phyloP scores from a whole-genome alignment of 2,888 invertebrate species.

The Ennomos erosarius region DNA sequence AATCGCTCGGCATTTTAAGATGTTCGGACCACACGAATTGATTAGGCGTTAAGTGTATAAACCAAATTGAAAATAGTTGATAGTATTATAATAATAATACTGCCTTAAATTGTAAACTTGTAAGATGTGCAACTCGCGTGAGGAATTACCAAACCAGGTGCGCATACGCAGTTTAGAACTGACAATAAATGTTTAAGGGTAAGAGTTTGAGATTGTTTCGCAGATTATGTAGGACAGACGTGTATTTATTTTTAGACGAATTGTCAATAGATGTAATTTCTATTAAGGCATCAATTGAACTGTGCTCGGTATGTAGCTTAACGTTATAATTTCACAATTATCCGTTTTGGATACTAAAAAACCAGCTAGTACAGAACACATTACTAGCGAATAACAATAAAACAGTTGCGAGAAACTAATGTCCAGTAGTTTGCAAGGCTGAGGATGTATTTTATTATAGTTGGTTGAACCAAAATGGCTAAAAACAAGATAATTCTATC shows the following conservation, averaged over 20 bases:
- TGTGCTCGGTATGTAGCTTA: no score
- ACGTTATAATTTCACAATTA: no score
- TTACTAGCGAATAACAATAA: no score
- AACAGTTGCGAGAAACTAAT: no score
- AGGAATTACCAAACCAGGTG: conserved; percentile 32
- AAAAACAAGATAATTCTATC: no score
- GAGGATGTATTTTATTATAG: no score
- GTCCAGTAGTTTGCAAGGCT: no score
- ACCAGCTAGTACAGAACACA: no score
- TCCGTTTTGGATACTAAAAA: no score
- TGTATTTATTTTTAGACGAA: conserved; percentile 5
- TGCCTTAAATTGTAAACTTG: conserved; percentile 40
- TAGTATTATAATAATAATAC: conserved; percentile 35
- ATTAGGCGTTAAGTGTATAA: conserved; percentile 27
- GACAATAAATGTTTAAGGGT: conserved; percentile 37
- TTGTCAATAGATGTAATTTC: background rate
- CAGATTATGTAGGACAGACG: no score
- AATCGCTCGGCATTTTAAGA: conserved; percentile 6
- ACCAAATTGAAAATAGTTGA: conserved; percentile 38
- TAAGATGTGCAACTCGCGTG: conserved; percentile 37
- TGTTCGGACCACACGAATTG: conserved; percentile 24
- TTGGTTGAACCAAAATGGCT: no score
- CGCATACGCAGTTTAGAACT: conserved; percentile 32
- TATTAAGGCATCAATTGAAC: no score
- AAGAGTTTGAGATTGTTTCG: conserved; percentile 22